Evolutionary conservation across 2,113 vertebrate genomes (phyloP).

Genomic region (Siniperca chuatsi): DNA sequence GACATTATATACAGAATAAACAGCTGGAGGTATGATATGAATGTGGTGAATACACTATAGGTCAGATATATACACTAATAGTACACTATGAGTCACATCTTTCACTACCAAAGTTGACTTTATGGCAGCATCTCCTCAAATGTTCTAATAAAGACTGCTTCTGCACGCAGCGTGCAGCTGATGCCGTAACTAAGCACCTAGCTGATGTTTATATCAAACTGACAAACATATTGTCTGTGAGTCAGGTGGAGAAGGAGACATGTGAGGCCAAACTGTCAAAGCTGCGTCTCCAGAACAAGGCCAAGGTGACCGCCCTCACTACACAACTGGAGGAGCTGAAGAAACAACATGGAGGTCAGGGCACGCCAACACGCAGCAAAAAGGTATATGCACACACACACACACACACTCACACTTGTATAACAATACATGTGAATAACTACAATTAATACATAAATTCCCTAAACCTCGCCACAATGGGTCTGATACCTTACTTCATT

Average conservation of each 20-base stretch:
- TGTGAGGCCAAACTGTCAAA: constrained; percentile 89
- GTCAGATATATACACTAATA: not conserved
- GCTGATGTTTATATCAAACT: not conserved
- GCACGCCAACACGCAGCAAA: constrained; percentile 80
- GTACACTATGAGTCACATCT: not conserved
- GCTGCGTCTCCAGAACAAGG: constrained; percentile 91
- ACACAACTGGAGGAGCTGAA: constrained; percentile 89
- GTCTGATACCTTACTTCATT: not conserved
- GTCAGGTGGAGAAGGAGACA: constrained; percentile 88
- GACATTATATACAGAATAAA: too few relatives aligned
- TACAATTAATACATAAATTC: not conserved
- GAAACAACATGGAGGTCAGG: constrained; percentile 80
- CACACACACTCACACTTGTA: not conserved
- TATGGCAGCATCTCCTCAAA: not conserved
- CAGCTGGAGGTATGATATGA: too few relatives aligned
- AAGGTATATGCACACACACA: constrained; percentile 71
- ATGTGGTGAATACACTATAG: not conserved
- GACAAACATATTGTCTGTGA: not conserved
- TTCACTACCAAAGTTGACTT: not conserved
- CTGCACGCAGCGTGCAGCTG: not conserved
- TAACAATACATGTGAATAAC: not conserved
- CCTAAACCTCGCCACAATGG: not conserved
- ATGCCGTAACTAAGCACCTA: not conserved
- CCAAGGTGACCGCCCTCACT: constrained; percentile 89
- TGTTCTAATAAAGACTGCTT: not conserved